Evolutionary conservation across 2,888 invertebrate genomes (phyloP).

Genomic region (Cryptocheilus praepositus): DNA sequence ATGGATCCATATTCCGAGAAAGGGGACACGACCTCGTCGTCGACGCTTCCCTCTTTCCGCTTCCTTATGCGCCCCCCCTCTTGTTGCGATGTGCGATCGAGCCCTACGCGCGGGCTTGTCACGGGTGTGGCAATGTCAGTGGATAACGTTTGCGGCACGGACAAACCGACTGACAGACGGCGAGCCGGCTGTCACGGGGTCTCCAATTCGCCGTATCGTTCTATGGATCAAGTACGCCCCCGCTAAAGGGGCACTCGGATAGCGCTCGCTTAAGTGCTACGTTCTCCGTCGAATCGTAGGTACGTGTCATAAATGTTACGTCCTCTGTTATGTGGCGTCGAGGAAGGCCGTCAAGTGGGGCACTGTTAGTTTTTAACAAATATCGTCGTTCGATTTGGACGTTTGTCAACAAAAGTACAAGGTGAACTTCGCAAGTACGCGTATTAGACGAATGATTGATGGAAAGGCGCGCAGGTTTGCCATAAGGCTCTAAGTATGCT

Average conservation of each 20-base stretch:
- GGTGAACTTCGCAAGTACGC: too few relatives aligned
- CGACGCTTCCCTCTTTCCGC: conserved; percentile 2
- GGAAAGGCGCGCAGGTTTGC: too few relatives aligned
- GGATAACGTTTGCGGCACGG: conserved; percentile 39
- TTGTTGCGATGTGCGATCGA: background rate
- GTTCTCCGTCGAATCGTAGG: background rate
- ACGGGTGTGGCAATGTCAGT: conserved; percentile 45
- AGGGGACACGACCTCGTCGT: conserved; percentile 18
- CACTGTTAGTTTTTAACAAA: too few relatives aligned
- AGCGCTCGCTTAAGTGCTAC: conserved; percentile 16
- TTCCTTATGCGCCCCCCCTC: background rate
- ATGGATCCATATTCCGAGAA: conserved; percentile 46
- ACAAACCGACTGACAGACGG: conserved; percentile 36
- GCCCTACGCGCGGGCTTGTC: conserved; percentile 36
- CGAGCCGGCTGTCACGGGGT: conserved; percentile 38
- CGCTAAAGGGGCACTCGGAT: conserved; percentile 32
- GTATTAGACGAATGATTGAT: too few relatives aligned
- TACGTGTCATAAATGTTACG: too few relatives aligned
- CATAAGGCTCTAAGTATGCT: too few relatives aligned
- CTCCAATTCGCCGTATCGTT: conserved; percentile 46
- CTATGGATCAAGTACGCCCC: conserved; percentile 48
- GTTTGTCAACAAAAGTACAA: too few relatives aligned
- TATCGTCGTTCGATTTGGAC: too few relatives aligned
- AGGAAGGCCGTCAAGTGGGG: too few relatives aligned
- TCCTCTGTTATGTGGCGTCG: background rate